A percentile compares a stretch with the other conserved stretches of the same genome.
Evolutionary conservation across 2,888 invertebrate species (phyloP).

Genomic region (Scaeva pyrastri): DNA sequence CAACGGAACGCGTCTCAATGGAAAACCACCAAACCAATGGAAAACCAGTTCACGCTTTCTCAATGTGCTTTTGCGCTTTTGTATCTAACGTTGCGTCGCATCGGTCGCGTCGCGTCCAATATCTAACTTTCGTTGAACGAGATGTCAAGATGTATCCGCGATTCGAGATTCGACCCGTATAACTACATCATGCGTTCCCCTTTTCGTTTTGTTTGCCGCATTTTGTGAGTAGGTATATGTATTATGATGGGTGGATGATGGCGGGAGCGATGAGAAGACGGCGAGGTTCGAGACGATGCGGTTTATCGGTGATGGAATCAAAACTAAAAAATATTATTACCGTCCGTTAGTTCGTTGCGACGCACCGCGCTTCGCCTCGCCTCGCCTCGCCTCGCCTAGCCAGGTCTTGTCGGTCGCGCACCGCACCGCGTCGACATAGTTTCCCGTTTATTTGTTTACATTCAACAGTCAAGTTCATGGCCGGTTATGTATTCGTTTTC

Average conservation of each 20-base stretch:
- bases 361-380: neutral
- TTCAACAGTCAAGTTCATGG: conserved; percentile 77
- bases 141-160: conserved; percentile 44
- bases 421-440: conserved; percentile 71
- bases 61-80: conserved; percentile 17
- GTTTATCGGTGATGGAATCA: conserved; percentile 56
- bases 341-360: conserved; percentile 33
- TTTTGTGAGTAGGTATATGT: too few relatives aligned
- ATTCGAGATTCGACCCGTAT: conserved; percentile 19
- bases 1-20: conserved; percentile 22
- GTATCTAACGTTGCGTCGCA: conserved; percentile 43
- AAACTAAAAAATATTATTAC: conserved; percentile 56
- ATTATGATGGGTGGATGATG: conserved; percentile 29
- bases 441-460: conserved; percentile 76
- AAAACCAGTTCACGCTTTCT: conserved; percentile 69
- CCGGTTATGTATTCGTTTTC: conserved; percentile 76
- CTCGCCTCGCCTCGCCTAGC: too few relatives aligned
- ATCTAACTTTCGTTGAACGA: conserved; percentile 65
- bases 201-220: neutral
- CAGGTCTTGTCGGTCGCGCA: too few relatives aligned
- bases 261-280: conserved; percentile 19
- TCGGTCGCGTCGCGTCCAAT: too few relatives aligned
- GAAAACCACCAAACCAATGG: conserved; percentile 29
- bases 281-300: conserved; percentile 31
- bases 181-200: conserved; percentile 3